Conservation (phyloP, 2,888 invertebrate genomes). For the Amiota communis region DNA sequence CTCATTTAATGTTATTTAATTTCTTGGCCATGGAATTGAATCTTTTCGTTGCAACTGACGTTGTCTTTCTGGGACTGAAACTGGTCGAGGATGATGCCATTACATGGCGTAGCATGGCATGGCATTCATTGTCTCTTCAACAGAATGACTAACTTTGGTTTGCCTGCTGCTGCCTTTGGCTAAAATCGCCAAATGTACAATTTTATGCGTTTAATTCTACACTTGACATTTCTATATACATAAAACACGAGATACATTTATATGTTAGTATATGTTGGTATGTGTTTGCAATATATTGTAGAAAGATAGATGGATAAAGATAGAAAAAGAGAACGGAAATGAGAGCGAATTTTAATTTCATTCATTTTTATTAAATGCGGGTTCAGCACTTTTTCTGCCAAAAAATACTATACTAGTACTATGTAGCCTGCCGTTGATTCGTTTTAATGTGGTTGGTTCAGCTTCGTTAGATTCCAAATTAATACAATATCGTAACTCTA, state of each 20-base stretch:
- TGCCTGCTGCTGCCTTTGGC: slow-evolving; percentile 44
- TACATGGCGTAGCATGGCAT: background rate
- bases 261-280: background rate
- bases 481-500: no score
- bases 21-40: slow-evolving; percentile 13
- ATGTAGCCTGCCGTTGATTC: no score
- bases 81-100: slow-evolving; percentile 36
- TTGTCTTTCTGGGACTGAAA: slow-evolving; percentile 28
- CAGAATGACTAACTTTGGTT: background rate
- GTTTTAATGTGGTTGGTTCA: no score
- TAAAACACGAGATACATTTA: background rate
- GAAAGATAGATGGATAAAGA: background rate
- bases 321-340: slow-evolving; percentile 2
- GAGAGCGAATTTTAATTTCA: slow-evolving; percentile 59
- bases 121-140: background rate
- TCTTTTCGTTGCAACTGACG: background rate
- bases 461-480: no score
- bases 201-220: slow-evolving; percentile 60
- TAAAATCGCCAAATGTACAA: slow-evolving; percentile 42
- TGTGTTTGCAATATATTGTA: background rate
- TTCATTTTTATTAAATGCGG: slow-evolving; percentile 57
- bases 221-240: slow-evolving; percentile 58
- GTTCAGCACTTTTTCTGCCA: slow-evolving; percentile 5
- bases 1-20: slow-evolving; percentile 11
- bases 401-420: no score